Evolutionary conservation across 1,140 invertebrate species (phyloP).

Genomic region (Saxidomus purpurata): DNA sequence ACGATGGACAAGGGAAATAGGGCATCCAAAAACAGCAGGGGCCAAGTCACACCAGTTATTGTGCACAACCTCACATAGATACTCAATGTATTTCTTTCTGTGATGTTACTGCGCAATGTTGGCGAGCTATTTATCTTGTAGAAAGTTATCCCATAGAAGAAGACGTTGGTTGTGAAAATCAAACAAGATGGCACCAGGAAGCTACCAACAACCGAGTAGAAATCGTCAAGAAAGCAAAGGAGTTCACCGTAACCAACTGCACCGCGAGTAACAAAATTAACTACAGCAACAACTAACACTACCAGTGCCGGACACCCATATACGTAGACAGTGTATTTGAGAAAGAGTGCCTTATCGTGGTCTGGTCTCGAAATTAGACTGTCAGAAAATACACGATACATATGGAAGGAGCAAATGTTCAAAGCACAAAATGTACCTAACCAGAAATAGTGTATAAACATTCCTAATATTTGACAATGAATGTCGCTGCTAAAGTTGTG

Average conservation of each 20-base stretch:
- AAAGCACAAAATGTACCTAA: conserved; percentile 64
- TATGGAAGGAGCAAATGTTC: conserved; percentile 72
- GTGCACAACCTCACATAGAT: conserved; percentile 54
- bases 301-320: neutral
- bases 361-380: neutral
- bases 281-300: neutral
- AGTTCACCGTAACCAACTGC: conserved; percentile 8
- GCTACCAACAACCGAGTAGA: neutral
- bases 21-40: conserved; percentile 32
- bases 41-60: conserved; percentile 49
- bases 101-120: neutral
- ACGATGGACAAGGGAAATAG: conserved; percentile 5
- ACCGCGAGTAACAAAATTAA: conserved; percentile 1
- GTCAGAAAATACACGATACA: conserved; percentile 40
- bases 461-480: conserved; percentile 51
- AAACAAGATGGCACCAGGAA: conserved; percentile 27
- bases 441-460: conserved; percentile 60
- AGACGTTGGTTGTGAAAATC: conserved; percentile 2
- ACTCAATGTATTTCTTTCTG: neutral
- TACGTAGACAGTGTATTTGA: conserved; percentile 2
- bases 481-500: neutral
- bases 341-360: neutral
- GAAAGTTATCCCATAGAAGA: conserved; percentile 25
- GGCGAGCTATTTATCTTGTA: conserved; percentile 32
- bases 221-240: conserved; percentile 34